Evolutionary conservation across 2,113 vertebrate genomes (phyloP).

Genomic region (Pleuronectes platessa): DNA sequence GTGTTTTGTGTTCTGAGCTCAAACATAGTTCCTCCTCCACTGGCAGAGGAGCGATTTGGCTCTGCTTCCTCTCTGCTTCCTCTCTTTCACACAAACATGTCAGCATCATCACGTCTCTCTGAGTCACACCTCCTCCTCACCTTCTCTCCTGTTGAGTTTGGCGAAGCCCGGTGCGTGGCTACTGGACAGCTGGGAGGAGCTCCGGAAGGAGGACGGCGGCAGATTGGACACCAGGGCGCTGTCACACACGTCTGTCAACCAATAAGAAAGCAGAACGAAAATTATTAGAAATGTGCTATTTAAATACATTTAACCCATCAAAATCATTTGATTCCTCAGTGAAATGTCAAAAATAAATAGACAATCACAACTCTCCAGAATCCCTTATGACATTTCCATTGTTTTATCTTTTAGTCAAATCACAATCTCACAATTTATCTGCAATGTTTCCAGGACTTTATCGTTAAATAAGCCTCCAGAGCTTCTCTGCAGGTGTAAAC

Average conservation of each 20-base stretch:
- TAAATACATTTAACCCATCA: too few species aligned
- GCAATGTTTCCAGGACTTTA: too few species aligned
- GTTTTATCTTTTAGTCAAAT: too few species aligned
- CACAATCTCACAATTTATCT: too few species aligned
- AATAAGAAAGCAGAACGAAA: not conserved
- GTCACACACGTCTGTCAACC: constrained; percentile 89
- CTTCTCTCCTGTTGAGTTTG: constrained; percentile 93
- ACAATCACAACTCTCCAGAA: too few species aligned
- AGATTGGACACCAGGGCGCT: constrained; percentile 87
- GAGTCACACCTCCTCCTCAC: constrained; percentile 77
- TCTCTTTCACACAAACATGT: not conserved
- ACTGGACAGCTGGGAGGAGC: constrained; percentile 89
- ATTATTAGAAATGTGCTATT: too few species aligned
- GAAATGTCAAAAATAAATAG: too few species aligned
- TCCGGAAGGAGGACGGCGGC: constrained; percentile 88
- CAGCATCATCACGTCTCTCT: not conserved
- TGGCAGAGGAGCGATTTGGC: not conserved
- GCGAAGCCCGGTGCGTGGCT: constrained; percentile 88
- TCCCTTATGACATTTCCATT: too few species aligned
- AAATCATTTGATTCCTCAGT: too few species aligned
- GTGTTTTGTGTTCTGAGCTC: not conserved
- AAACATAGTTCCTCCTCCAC: not conserved
- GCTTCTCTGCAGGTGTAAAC: not conserved
- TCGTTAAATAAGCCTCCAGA: not conserved
- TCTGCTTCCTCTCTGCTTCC: not conserved